These are phyloP conservation scores for Diarsia brunnea DNA, from an alignment of 2,888 invertebrate genomes.

Conservation along the genomic window DNA sequence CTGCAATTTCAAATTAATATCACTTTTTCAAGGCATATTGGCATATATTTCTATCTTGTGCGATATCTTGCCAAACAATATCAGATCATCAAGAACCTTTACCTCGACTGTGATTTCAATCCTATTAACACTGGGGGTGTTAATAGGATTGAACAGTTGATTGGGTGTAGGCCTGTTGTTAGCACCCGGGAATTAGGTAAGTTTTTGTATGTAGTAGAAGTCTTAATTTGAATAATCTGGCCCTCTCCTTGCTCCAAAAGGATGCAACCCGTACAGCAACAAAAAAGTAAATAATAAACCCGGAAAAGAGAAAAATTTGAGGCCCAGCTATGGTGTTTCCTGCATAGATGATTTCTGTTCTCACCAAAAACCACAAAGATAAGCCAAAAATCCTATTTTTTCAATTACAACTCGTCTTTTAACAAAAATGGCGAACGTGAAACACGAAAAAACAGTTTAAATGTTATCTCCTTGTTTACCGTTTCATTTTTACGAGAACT, in stretches of 20 bases:
- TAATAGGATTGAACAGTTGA: no score
- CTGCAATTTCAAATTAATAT: no score
- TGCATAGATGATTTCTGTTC: constrained; percentile 24
- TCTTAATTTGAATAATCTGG: not conserved
- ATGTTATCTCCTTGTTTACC: constrained; percentile 80
- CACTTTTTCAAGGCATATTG: no score
- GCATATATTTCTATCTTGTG: no score
- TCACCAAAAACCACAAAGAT: constrained; percentile 24
- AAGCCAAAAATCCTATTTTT: constrained; percentile 54
- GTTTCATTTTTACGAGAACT: constrained; percentile 80
- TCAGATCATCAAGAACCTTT: no score
- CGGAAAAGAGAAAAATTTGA: not conserved
- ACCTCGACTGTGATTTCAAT: no score
- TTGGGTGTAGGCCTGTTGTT: no score
- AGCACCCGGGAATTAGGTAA: no score
- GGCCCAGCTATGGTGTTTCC: not conserved
- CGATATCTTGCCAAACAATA: no score
- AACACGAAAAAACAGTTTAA: constrained; percentile 74
- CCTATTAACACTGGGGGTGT: no score
- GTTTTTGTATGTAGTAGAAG: no score
- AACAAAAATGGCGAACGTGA: constrained; percentile 57
- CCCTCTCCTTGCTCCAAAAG: not conserved
- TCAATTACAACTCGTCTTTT: constrained; percentile 68
- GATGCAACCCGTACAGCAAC: not conserved
- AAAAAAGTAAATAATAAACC: not conserved